Evolutionary conservation across 2,797 vertebrate genomes (phyloP), one percentile per base, ranked within the genome.

Genomic region (Melanotaenia trifasciata): DNA sequence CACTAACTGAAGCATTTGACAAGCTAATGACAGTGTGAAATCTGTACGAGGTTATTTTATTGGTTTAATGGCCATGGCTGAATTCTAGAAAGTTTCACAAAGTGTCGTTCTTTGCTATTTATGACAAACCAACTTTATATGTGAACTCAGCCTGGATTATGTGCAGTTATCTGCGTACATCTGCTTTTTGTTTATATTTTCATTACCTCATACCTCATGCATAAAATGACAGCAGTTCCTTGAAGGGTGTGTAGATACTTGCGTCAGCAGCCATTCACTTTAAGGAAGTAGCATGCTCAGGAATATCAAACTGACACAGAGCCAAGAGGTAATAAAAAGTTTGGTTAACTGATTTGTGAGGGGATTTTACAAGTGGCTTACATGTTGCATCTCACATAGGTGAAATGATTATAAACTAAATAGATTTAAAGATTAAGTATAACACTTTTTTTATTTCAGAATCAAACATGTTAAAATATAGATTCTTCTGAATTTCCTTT

Each of bases 231-330:
- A 67, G 62, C 56, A 50, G 20, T 60, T 14, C 14, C 1, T 58
- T 11, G 7, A 28, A 80, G 76, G 89, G 84, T 78, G 89, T 88
- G 87, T 76, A 58, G 36, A 59, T 32, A 70, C 73, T 67, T 81
- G 68, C 69, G 76, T 89, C 89, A 89, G 60, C 40, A 47, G 56
- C 2, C 63, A 11, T 5, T 54, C 24, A 68, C 64, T 67, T 72
- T 73, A 43, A 59, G 77, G 70, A 85, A 85, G 58, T 74, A 26
- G 45, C 67, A 16, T 28, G 7, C 24, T 58, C n/a, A 47, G 62
- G 22, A 71, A 71, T 20, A 14, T 40, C 11, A 4, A 47, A 35
- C 74, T 35, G 43, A 56, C 58, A 51, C 50, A 4, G 10, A 57
- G 75, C 62, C 75, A 45, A 79, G 45, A 74, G 40, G 9, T 43